Conservation (phyloP, 2,797 vertebrate species). For the Pseudomugil gertrudae region DNA sequence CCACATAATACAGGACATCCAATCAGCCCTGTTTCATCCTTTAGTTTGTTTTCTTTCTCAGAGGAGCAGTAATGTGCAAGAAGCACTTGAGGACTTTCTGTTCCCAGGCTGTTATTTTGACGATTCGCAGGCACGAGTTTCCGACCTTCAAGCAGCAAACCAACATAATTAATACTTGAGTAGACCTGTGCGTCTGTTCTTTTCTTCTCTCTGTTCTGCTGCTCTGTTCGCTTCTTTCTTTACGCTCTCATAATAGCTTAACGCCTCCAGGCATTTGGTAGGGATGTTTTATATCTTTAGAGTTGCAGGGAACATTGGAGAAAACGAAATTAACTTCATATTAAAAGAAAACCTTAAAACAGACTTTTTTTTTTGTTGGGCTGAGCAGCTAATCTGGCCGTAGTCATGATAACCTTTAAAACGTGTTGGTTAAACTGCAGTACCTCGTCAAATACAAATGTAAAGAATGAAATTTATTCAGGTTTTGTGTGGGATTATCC, state of each 20-base stretch:
- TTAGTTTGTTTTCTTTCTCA: slow-evolving; percentile 47
- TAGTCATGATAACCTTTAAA: background rate
- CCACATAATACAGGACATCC: slow-evolving; percentile 23
- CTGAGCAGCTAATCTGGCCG: background rate
- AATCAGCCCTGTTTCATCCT: slow-evolving; percentile 41
- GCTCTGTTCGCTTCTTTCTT: slow-evolving; percentile 25
- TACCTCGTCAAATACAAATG: too few species aligned
- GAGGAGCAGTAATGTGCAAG: slow-evolving; percentile 12
- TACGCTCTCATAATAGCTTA: slow-evolving; percentile 23
- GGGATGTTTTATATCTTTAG: slow-evolving; percentile 13
- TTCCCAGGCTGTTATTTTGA: slow-evolving; percentile 42
- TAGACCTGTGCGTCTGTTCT: slow-evolving; percentile 35
- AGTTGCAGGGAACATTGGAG: slow-evolving; percentile 27
- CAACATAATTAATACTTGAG: slow-evolving; percentile 62
- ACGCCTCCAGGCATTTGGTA: slow-evolving; percentile 26
- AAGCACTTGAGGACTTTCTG: slow-evolving; percentile 53
- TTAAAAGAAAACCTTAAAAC: slow-evolving; percentile 15
- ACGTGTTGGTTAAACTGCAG: too few species aligned
- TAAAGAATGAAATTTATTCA: too few species aligned
- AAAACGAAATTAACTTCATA: slow-evolving; percentile 25
- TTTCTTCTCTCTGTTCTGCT: slow-evolving; percentile 37
- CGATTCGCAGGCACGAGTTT: slow-evolving; percentile 39
- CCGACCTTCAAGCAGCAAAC: slow-evolving; percentile 43
- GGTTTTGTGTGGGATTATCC: too few species aligned
- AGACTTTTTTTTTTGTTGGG: background rate